Base-by-base conservation (phyloP, 2,797 vertebrate genomes). In the Merluccius polli region DNA sequence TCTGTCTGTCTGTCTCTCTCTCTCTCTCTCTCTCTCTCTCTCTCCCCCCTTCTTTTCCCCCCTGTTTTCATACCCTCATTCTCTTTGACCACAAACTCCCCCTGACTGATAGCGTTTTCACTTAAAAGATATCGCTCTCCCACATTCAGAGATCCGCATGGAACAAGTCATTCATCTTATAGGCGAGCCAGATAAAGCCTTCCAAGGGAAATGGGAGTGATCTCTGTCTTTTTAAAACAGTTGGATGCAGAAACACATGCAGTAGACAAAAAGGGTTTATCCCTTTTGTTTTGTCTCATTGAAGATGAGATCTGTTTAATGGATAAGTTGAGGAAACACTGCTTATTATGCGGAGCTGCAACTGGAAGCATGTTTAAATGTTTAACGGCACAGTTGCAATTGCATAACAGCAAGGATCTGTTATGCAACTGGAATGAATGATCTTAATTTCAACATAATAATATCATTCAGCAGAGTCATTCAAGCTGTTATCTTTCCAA, bases 151-250 rank as follows among this genome's bases (percentile, higher is more conserved):
- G 48, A 35, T n/a, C n/a, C 30, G 38, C 80, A 8, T 29, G 33
- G 44, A 80, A 82, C 68, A 74, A 71, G 35, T 36, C 71, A 29
- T 79, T 78, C 68, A 72, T 79, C 73, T 70, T 75, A n/a, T n/a
- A 48, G 16, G 44, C 4, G 44, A 48, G 5, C 21, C 44, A 21
- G 44, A 48, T 48, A 48, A 48, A 48, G 16, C 18, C 21, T 59
- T 24, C 18, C 8, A 24, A 63, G 24, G 59, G 4, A 16, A 10
- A 63, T 27, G 9, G 59, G 24, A 63, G 59, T 9, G 24, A 11
- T 27, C 59, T 63, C 24, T 24, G 6, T 27, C n/a, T 12, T 63
- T 27, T 27, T n/a, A 11, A 63, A n/a, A 27, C 59, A 63, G 59
- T 27, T 59, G 21, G 48, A n/a, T 59, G 2, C 59, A 12, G n/a